These are phyloP conservation scores for Drosophila anomalata DNA, from an alignment of 2,888 invertebrate species.

Conservation along the genomic window DNA sequence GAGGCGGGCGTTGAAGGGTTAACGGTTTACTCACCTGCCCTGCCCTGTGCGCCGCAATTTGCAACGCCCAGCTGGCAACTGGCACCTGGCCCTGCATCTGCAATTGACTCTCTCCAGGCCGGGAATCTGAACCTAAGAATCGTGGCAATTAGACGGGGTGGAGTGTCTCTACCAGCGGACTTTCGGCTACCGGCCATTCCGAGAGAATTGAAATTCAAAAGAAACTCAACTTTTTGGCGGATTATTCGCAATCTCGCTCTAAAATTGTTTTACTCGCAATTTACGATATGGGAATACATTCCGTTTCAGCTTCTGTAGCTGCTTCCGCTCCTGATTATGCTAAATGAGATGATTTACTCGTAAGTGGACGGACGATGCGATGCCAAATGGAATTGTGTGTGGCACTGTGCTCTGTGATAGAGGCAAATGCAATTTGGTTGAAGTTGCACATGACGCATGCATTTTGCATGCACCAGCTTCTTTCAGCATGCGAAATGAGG, in stretches of 20 bases:
- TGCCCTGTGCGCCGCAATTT: conserved; percentile 46
- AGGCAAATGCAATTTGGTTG: conserved; percentile 28
- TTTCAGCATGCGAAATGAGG: conserved; percentile 22
- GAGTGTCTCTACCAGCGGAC: conserved; percentile 1
- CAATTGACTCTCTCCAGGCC: conserved; percentile 44
- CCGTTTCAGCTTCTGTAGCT: neutral
- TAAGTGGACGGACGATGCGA: conserved; percentile 3
- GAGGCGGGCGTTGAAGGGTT: conserved; percentile 38
- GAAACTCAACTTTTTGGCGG: conserved; percentile 24
- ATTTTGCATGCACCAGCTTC: conserved; percentile 8
- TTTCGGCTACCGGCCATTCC: conserved; percentile 1
- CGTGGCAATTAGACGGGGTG: conserved; percentile 27
- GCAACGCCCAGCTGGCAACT: conserved; percentile 44
- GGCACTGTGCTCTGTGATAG: neutral
- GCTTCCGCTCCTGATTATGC: conserved; percentile 36
- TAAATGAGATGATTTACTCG: conserved; percentile 23
- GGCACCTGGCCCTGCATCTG: conserved; percentile 30
- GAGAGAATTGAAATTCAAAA: conserved; percentile 37
- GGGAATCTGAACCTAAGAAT: neutral
- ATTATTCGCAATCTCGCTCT: conserved; percentile 33
- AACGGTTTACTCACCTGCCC: conserved; percentile 48
- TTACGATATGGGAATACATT: conserved; percentile 19
- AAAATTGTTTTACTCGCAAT: conserved; percentile 44
- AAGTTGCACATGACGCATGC: conserved; percentile 20
- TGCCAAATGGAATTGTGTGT: conserved; percentile 8